Evolutionary conservation across 2,113 vertebrate species (phyloP).

Genomic region (Cariama cristata): DNA sequence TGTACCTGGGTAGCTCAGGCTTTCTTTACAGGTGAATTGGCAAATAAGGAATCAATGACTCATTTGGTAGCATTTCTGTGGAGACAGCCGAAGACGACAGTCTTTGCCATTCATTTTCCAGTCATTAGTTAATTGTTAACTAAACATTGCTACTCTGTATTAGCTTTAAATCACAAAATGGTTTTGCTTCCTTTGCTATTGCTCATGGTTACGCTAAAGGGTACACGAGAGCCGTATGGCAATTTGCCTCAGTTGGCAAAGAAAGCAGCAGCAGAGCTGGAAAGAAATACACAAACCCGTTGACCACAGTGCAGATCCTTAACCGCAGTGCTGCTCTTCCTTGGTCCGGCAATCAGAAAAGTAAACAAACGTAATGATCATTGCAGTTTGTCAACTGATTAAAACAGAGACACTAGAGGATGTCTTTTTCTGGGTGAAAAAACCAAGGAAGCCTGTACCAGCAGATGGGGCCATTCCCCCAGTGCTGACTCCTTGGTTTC

Average conservation of each 20-base stretch:
- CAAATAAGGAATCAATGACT: neutral
- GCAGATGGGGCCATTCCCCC: slow-evolving; percentile 54
- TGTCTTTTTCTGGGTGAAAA: neutral
- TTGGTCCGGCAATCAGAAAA: neutral
- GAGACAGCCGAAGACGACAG: neutral
- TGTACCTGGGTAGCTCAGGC: neutral
- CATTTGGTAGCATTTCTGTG: neutral
- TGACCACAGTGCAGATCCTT: neutral
- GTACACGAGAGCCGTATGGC: neutral
- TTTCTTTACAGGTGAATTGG: neutral
- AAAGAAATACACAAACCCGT: neutral
- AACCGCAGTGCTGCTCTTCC: neutral
- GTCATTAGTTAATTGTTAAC: neutral
- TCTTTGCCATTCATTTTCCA: neutral
- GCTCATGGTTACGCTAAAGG: neutral
- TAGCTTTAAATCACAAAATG: neutral
- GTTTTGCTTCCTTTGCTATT: neutral
- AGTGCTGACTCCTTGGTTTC: neutral
- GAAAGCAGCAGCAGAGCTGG: neutral
- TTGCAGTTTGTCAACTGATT: neutral
- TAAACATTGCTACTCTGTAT: neutral
- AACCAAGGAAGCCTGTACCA: neutral
- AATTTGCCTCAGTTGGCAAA: neutral
- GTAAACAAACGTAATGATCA: neutral
- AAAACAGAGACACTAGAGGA: neutral